phyloP scores from a whole-genome alignment of 2,888 invertebrate species.

The Myopa testacea region DNA sequence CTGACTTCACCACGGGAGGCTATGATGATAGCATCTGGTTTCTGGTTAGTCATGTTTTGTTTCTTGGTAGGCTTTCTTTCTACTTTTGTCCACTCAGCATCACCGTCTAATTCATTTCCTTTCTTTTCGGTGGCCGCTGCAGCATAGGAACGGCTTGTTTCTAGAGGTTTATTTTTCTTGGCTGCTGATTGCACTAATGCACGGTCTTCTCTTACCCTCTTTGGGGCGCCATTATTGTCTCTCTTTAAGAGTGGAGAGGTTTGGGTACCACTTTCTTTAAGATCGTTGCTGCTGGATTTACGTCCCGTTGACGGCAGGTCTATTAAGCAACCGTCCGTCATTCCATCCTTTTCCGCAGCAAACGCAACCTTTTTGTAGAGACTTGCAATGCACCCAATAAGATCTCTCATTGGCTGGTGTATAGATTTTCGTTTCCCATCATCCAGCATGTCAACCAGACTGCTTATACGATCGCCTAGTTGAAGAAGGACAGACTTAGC shows the following conservation, averaged over 20 bases:
- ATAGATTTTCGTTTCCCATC: neutral
- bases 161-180: neutral
- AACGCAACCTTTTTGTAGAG: neutral
- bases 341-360: too few relatives aligned
- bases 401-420: slow-evolving; percentile 2
- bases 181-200: neutral
- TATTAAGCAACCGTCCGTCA: too few relatives aligned
- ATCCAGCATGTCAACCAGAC: neutral
- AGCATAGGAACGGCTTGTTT: neutral
- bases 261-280: neutral
- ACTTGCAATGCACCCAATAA: neutral
- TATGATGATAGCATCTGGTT: neutral
- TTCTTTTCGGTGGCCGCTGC: neutral
- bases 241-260: neutral
- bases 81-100: too few relatives aligned
- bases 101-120: too few relatives aligned
- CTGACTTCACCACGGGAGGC: neutral
- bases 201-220: neutral
- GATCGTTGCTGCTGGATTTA: too few relatives aligned
- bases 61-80: neutral
- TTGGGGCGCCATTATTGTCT: neutral
- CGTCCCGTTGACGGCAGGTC: too few relatives aligned
- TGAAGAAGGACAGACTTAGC: neutral
- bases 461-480: neutral
- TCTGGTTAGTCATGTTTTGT: neutral